These are phyloP conservation scores for Pammene aurita DNA, from an alignment of 2,888 invertebrate genomes.

Conservation along the genomic window DNA sequence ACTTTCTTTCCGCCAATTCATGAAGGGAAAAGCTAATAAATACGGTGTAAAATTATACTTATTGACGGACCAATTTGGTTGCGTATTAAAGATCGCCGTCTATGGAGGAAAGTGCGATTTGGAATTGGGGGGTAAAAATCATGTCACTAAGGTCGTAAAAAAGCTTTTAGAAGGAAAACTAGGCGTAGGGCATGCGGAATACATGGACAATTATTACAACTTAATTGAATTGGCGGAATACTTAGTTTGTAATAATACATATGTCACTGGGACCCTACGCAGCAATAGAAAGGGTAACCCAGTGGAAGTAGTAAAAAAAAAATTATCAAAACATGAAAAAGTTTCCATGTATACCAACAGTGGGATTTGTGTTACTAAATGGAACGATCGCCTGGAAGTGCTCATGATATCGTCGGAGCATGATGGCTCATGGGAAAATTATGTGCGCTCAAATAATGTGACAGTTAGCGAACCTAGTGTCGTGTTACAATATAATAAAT, in stretches of 20 bases:
- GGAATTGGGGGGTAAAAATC: constrained; percentile 15
- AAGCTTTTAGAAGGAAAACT: background rate
- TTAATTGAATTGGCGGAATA: background rate
- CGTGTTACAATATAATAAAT: constrained; percentile 9
- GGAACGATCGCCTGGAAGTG: constrained; percentile 6
- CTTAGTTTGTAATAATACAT: background rate
- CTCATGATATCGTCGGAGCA: constrained; percentile 20
- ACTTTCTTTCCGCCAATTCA: too few species aligned
- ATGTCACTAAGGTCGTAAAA: constrained; percentile 4
- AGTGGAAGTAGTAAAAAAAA: constrained; percentile 2
- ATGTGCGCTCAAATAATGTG: background rate
- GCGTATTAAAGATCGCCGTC: background rate
- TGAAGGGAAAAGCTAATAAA: too few species aligned
- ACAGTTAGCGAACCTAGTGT: constrained; percentile 43
- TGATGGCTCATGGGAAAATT: background rate
- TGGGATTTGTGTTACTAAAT: constrained; percentile 14
- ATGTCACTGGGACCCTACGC: constrained; percentile 10
- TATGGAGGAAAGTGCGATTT: constrained; percentile 1
- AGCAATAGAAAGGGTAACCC: constrained; percentile 7
- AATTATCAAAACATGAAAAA: constrained; percentile 10
- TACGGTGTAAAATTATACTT: too few species aligned
- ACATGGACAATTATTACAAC: constrained; percentile 14
- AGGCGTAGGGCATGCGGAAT: constrained; percentile 12
- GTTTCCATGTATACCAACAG: background rate
- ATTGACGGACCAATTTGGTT: too few species aligned